phyloP scores from a whole-genome alignment of 2,113 vertebrate species.

The Saguinus midas region DNA sequence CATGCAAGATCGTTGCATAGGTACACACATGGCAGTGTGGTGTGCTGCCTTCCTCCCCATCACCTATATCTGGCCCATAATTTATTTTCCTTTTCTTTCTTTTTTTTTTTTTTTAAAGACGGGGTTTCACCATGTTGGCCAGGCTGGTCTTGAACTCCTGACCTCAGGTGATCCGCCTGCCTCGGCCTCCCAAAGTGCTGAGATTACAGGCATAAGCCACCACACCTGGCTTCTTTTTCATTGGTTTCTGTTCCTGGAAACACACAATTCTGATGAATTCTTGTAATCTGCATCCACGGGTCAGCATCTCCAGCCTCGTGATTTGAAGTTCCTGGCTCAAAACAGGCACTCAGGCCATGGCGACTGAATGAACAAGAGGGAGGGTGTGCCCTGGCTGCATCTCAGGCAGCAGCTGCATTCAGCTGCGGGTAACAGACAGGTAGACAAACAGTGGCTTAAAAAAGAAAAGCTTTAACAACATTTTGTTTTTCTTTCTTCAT shows the following conservation, averaged over 20 bases:
- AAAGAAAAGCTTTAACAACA: accelerated
- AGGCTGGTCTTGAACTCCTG: too few species aligned
- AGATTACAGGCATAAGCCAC: too few species aligned
- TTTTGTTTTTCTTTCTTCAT: neutral
- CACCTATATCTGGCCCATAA: too few species aligned
- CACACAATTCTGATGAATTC: neutral
- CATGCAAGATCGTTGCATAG: too few species aligned
- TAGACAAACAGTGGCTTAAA: neutral
- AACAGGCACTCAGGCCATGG: accelerated
- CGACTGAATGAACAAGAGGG: neutral
- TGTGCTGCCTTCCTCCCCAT: too few species aligned
- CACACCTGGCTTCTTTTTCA: too few species aligned
- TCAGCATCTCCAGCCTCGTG: neutral
- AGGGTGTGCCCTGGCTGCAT: accelerated
- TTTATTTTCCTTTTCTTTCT: too few species aligned
- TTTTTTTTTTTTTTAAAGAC: too few species aligned
- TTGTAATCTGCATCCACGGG: neutral
- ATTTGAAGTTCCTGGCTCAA: neutral
- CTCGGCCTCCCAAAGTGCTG: too few species aligned
- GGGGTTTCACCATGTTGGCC: too few species aligned
- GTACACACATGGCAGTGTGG: too few species aligned
- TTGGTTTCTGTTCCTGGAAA: neutral
- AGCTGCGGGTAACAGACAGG: neutral
- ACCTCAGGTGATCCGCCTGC: too few species aligned
- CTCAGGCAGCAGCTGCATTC: accelerated